Evolutionary conservation across 2,888 invertebrate species (phyloP).

Genomic region (Ypsolopha scabrella): DNA sequence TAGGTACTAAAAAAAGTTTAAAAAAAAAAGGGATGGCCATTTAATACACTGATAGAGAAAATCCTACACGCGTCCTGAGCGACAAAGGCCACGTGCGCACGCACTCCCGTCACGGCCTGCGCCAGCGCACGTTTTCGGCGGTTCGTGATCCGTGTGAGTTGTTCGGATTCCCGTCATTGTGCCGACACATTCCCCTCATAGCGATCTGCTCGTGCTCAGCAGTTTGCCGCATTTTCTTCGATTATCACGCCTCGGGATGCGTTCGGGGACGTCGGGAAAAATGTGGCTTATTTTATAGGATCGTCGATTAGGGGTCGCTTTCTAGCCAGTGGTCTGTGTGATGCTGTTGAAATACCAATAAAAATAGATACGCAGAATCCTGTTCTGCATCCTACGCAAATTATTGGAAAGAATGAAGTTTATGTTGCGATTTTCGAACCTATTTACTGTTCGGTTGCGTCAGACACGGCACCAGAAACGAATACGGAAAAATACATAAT

Average conservation of each 20-base stretch:
- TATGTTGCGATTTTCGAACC: no score
- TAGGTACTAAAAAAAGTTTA: neutral
- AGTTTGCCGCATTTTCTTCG: constrained; percentile 35
- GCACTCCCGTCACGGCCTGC: constrained; percentile 3
- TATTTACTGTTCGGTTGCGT: no score
- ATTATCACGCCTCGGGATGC: constrained; percentile 31
- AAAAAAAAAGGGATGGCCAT: neutral
- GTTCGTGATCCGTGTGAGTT: constrained; percentile 16
- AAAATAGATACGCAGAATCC: no score
- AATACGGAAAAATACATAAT: constrained; percentile 13
- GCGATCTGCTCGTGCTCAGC: constrained; percentile 50
- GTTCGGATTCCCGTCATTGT: constrained; percentile 26
- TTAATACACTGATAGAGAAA: neutral
- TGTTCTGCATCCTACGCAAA: no score
- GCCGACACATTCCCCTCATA: constrained; percentile 46
- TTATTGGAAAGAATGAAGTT: no score
- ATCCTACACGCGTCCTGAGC: no score
- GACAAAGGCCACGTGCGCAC: neutral
- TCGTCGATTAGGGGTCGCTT: no score
- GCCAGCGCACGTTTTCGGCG: constrained; percentile 45
- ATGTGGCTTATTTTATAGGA: no score
- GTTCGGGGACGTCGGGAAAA: neutral
- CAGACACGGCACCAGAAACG: constrained; percentile 15
- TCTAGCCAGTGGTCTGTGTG: no score
- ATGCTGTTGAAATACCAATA: no score